phyloP scores from a whole-genome alignment of 35 echinoderm and acorn worm genomes.

The Ophiothrix spiculata region DNA sequence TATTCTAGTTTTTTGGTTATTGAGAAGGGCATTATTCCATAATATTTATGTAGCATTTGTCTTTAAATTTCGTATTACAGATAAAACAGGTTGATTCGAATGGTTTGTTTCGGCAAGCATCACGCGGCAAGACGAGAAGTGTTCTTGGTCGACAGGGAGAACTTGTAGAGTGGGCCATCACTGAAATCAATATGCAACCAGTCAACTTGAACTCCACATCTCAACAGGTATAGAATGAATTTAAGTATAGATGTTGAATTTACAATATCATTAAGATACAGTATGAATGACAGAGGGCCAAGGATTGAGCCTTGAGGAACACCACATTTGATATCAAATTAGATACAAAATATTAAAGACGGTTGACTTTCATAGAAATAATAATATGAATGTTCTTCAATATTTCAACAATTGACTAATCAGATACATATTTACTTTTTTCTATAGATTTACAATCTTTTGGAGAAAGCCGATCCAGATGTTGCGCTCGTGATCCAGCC shows the following conservation, averaged over 20 bases:
- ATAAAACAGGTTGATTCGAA: not conserved
- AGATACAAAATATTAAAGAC: not conserved
- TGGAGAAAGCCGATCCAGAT: not conserved
- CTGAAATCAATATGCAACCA: slow-evolving; percentile 4
- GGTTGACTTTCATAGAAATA: not conserved
- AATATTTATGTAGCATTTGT: too few species aligned
- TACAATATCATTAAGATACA: not conserved
- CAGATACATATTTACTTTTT: too few species aligned
- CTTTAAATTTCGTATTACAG: too few species aligned
- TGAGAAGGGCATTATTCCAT: too few species aligned
- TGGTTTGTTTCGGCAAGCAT: not conserved
- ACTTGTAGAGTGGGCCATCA: not conserved
- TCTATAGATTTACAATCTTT: not conserved
- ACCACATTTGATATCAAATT: not conserved
- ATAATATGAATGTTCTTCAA: not conserved
- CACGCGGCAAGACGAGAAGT: not conserved
- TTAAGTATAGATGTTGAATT: not conserved
- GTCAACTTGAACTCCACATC: not conserved
- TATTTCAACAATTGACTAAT: too few species aligned
- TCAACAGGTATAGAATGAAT: not conserved
- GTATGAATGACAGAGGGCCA: not conserved
- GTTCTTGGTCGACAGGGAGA: not conserved
- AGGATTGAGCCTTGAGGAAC: not conserved
- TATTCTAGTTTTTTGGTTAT: too few species aligned
- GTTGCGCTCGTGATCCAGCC: not conserved